A percentile compares a stretch with the other conserved stretches of the same genome.
Evolutionary conservation across 2,113 vertebrate genomes (phyloP).

Genomic region (Atrichornis clamosus): DNA sequence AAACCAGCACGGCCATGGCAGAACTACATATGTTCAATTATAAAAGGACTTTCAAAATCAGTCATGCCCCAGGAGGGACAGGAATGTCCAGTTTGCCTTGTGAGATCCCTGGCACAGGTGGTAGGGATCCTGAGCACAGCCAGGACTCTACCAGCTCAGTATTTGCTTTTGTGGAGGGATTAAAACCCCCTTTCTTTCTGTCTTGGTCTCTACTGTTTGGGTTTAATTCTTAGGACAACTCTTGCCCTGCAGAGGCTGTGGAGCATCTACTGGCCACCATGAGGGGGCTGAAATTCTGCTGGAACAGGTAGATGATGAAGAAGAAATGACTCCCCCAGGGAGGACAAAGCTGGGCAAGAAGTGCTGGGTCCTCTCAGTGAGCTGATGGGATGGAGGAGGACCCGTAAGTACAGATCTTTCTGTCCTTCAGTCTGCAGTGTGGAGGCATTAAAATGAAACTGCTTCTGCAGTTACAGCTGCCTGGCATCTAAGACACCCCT

Average conservation of each 20-base stretch:
- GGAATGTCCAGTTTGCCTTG: accelerated
- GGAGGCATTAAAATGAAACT: neutral
- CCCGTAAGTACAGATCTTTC: neutral
- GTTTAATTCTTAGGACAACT: neutral
- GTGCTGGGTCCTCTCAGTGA: neutral
- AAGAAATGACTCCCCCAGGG: neutral
- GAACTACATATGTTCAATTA: neutral
- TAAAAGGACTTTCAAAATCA: neutral
- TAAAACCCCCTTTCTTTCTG: neutral
- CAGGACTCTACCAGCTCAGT: neutral
- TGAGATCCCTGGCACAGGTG: neutral
- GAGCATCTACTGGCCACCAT: neutral
- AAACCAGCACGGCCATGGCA: neutral
- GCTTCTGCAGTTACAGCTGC: neutral
- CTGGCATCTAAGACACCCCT: neutral
- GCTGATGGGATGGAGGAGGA: neutral
- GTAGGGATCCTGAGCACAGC: neutral
- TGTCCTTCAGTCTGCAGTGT: neutral
- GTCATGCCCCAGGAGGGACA: accelerated
- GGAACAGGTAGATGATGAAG: neutral
- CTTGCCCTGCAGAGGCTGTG: neutral
- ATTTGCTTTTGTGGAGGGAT: neutral
- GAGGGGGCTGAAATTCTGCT: neutral
- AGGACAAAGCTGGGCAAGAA: neutral
- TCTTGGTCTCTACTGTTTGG: neutral